Evolutionary conservation across 2,888 invertebrate genomes (phyloP).

Genomic region (Hypena proboscidalis): DNA sequence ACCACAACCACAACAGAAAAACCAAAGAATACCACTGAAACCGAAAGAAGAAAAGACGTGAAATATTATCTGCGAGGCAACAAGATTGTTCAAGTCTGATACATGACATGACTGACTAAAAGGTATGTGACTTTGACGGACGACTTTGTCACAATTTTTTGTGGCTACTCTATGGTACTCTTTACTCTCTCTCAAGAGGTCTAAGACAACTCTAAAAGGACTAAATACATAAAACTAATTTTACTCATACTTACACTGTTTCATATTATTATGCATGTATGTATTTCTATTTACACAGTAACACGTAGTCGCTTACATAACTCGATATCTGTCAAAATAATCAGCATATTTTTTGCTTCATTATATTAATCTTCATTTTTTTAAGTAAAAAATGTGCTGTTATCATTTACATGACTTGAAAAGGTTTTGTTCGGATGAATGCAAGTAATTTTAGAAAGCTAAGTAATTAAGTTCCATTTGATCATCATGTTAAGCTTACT

Average conservation of each 20-base stretch:
- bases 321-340: slow-evolving; percentile 20
- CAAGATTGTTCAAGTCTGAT: slow-evolving; percentile 80
- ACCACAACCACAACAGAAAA: slow-evolving; percentile 52
- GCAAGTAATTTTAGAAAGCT: slow-evolving; percentile 10
- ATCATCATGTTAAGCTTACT: neutral
- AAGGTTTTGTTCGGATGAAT: no score
- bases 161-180: slow-evolving; percentile 17
- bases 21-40: slow-evolving; percentile 53
- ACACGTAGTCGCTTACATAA: slow-evolving; percentile 10
- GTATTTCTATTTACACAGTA: neutral
- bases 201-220: slow-evolving; percentile 36
- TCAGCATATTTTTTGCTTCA: neutral
- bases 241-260: slow-evolving; percentile 20
- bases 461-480: neutral
- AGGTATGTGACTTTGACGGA: slow-evolving; percentile 61
- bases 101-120: slow-evolving; percentile 65
- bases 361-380: no score
- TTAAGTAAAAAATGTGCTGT: no score
- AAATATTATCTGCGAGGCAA: slow-evolving; percentile 79
- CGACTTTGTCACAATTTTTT: slow-evolving; percentile 17
- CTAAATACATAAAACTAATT: slow-evolving; percentile 50
- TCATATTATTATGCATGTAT: slow-evolving; percentile 11
- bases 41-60: slow-evolving; percentile 68
- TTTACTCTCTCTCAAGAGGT: slow-evolving; percentile 9
- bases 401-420: no score